phyloP scores from a whole-genome alignment of 2,797 vertebrate genomes.

The Pogonophryne albipinna region DNA sequence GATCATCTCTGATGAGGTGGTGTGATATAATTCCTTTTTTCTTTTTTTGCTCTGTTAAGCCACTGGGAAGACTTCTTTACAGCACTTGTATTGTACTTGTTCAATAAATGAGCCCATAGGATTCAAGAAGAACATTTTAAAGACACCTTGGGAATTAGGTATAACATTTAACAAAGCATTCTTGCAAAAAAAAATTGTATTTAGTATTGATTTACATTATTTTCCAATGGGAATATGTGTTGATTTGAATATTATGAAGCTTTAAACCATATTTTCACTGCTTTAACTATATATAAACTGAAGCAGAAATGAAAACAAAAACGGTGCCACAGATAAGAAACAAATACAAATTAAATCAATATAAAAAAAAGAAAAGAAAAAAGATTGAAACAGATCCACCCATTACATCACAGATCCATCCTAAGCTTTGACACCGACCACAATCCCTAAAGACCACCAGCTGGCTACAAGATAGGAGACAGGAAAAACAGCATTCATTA shows the following conservation, averaged over 20 bases:
- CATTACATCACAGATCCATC: not conserved
- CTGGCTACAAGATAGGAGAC: not conserved
- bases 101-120: too few species aligned
- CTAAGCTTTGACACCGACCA: not conserved
- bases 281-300: not conserved
- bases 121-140: not conserved
- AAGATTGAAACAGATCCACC: not conserved
- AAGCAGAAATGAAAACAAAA: not conserved
- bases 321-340: not conserved
- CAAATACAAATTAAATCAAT: not conserved
- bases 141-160: too few species aligned
- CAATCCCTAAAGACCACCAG: not conserved
- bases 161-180: too few species aligned
- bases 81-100: not conserved
- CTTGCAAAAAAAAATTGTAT: too few species aligned
- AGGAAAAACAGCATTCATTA: slow-evolving; percentile 28
- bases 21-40: not conserved
- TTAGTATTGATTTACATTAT: too few species aligned
- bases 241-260: too few species aligned
- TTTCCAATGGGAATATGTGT: too few species aligned
- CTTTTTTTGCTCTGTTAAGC: slow-evolving; percentile 1
- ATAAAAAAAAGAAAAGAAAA: too few species aligned
- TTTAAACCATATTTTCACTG: too few species aligned
- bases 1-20: not conserved
- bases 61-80: not conserved